Conservation (phyloP, 2,113 vertebrate species). For the Callionymus lyra region DNA sequence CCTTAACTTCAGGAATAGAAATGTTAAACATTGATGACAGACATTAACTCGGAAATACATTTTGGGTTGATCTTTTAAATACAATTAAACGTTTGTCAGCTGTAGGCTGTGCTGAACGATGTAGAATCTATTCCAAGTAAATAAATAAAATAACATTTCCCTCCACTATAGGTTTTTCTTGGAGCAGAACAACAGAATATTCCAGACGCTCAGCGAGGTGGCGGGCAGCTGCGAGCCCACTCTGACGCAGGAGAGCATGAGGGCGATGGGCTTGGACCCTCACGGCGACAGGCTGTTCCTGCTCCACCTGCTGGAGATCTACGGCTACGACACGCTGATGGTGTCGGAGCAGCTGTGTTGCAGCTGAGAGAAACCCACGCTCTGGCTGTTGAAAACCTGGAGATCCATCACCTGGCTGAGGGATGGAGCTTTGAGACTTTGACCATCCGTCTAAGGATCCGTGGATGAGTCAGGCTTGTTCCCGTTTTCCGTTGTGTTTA, state of each 20-base stretch:
- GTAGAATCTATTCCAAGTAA: no score
- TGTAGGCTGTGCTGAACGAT: no score
- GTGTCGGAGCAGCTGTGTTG: slow-evolving; percentile 93
- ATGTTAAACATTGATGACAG: no score
- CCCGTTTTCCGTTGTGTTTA: not conserved
- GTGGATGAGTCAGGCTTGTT: not conserved
- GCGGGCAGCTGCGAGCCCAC: slow-evolving; percentile 84
- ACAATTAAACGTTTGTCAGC: no score
- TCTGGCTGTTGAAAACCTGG: no score
- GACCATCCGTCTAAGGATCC: no score
- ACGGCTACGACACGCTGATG: slow-evolving; percentile 86
- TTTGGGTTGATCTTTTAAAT: no score
- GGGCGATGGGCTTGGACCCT: slow-evolving; percentile 90
- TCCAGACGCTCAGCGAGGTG: slow-evolving; percentile 86
- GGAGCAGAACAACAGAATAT: slow-evolving; percentile 93
- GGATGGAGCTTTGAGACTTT: no score
- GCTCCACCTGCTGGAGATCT: slow-evolving; percentile 89
- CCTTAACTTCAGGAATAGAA: not conserved
- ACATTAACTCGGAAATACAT: no score
- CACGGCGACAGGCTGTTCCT: slow-evolving; percentile 87
- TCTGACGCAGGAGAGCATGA: slow-evolving; percentile 82
- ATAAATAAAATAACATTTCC: no score
- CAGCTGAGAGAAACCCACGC: slow-evolving; percentile 69
- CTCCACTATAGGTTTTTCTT: slow-evolving; percentile 83
- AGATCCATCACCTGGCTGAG: no score